Base-by-base conservation (phyloP, 2,888 invertebrate species). In the Cephus rjabovi region DNA sequence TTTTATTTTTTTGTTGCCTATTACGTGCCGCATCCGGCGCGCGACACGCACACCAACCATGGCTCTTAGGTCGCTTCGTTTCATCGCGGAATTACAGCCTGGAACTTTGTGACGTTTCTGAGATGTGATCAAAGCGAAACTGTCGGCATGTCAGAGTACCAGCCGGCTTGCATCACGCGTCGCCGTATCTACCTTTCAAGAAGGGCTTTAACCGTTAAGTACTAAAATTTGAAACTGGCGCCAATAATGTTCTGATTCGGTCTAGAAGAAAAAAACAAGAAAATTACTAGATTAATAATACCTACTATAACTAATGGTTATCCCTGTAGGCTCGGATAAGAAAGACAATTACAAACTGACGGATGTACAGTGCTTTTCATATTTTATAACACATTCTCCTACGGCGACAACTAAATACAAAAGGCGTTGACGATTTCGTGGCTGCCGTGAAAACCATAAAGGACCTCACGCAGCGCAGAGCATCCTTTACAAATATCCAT, bases 41-140 rank as follows among this genome's bases (percentile, higher is more conserved):
- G 75, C 37, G 33, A 40, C 37, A n/a, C 75, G 75, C 75, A 34
- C 75, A 69, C 75, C 75, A 30, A 34, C 75, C n/a, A 40, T 34
- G 34, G 71, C 73, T 23, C 76, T 34, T 33, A 74, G 37, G 73
- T 56, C 71, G 69, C 71, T 37, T 75, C 73, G 76, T 79, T 77
- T 79, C 76, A 77, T 73, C 79, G 79, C 75, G 81, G 75, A 79
- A 81, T 81, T 79, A 75, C 76, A 79, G 70, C 69, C 37, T 76
- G 77, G 81, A 79, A 76, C 77, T 73, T 79, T 75, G 74, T 77
- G 77, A 77, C 81, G 81, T 71, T 75, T 73, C 81, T 56, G 79
- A 81, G 81, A 81, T 69, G 77, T 81, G 81, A 81, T 81, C 81
- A 81, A 81, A 81, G 81, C 74, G 34, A 81, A 79, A 77, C 79